phyloP scores from a whole-genome alignment of 2,113 vertebrate species.

The Paedocypris sp. region DNA sequence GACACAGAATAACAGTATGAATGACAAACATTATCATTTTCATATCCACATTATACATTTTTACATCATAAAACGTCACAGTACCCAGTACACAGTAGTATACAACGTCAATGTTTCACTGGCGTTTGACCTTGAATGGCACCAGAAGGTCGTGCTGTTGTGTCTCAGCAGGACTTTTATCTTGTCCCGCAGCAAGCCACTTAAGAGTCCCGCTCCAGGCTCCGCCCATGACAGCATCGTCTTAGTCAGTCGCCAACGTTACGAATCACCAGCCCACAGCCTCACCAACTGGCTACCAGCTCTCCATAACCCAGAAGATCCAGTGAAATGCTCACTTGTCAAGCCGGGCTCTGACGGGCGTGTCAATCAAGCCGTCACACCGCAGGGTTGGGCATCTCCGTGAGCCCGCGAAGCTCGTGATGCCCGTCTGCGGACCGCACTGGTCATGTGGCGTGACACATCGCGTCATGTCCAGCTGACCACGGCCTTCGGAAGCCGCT shows the following conservation, averaged over 20 bases:
- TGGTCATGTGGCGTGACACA: slow-evolving; percentile 19
- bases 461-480: slow-evolving; percentile 15
- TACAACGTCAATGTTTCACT: too few relatives aligned
- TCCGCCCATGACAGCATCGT: neutral
- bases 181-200: neutral
- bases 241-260: neutral
- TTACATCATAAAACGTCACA: too few relatives aligned
- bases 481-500: slow-evolving; percentile 2
- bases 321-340: neutral
- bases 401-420: slow-evolving; percentile 1
- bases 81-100: too few relatives aligned
- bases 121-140: too few relatives aligned
- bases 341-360: neutral
- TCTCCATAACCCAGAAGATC: neutral
- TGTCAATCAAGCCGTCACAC: neutral
- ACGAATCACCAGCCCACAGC: neutral
- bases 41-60: too few relatives aligned
- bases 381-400: neutral
- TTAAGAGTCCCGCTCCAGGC: neutral
- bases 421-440: neutral
- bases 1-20: too few relatives aligned
- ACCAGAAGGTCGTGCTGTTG: too few relatives aligned
- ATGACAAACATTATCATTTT: too few relatives aligned
- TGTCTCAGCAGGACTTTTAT: too few relatives aligned
- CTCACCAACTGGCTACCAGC: neutral